Conservation (phyloP, 2,113 vertebrate genomes). For the Centrocercus urophasianus region DNA sequence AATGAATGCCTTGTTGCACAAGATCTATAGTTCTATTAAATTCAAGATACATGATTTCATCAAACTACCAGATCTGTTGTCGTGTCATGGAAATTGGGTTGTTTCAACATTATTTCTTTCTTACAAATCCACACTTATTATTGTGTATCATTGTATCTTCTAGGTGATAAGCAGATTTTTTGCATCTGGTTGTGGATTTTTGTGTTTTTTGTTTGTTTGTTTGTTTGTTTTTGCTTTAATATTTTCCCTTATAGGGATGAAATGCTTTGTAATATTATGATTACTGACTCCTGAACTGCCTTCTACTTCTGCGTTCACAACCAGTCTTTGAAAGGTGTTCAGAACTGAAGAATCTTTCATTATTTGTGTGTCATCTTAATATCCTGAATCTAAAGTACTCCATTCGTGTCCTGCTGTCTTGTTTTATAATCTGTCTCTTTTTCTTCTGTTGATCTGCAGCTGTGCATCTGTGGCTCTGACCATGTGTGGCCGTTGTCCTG, state of each 20-base stretch:
- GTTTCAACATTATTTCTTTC: background rate
- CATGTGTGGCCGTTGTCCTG: too few species aligned
- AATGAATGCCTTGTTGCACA: background rate
- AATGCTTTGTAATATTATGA: background rate
- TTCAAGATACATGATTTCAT: background rate
- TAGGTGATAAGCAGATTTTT: background rate
- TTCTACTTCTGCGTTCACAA: background rate
- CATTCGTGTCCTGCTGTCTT: accelerated
- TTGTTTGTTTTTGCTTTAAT: background rate
- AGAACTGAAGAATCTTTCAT: accelerated
- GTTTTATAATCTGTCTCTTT: background rate
- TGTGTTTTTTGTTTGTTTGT: background rate
- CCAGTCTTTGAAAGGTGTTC: background rate
- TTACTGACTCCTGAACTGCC: background rate
- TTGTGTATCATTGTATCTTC: background rate
- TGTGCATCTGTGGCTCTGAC: background rate
- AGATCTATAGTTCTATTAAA: background rate
- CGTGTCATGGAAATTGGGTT: background rate
- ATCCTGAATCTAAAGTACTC: background rate
- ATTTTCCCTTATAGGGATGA: background rate
- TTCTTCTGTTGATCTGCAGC: background rate
- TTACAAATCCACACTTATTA: background rate
- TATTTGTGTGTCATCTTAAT: background rate
- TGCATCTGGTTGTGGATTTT: background rate
- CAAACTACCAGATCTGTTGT: background rate